Percentiles rank a stretch among this genome's conserved stretches.
These are phyloP conservation scores for Bombus picipes DNA, from an alignment of 1,140 invertebrate genomes.

Conservation along the genomic window DNA sequence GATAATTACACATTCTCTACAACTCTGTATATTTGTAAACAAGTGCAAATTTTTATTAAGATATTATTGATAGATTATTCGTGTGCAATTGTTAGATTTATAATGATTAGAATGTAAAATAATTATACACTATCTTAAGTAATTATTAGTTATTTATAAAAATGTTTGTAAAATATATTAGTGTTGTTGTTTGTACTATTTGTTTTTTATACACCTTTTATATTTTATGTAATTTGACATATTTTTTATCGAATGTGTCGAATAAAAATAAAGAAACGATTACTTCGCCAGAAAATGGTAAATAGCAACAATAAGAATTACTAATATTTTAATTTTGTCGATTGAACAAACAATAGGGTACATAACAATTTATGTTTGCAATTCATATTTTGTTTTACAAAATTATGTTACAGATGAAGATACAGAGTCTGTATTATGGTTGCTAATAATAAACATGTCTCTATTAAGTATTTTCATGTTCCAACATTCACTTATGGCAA, in stretches of 20 bases:
- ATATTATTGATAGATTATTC: not conserved
- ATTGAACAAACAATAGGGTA: not conserved
- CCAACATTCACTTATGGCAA: constrained; percentile 83
- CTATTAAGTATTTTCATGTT: constrained; percentile 82
- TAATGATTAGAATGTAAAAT: constrained; percentile 3
- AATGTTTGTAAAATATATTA: constrained; percentile 67
- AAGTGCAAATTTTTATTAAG: not conserved
- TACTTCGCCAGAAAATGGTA: constrained; percentile 3
- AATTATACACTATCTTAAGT: not conserved
- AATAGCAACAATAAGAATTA: not conserved
- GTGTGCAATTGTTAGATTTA: not conserved
- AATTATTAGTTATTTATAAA: constrained; percentile 4
- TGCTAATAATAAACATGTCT: constrained; percentile 77
- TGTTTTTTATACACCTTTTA: constrained; percentile 79
- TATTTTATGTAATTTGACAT: constrained; percentile 74
- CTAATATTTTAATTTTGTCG: not conserved
- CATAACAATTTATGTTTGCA: constrained; percentile 44
- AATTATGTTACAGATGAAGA: constrained; percentile 69
- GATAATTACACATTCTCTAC: not conserved
- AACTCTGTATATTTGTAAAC: not conserved
- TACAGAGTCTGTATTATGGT: constrained; percentile 62
- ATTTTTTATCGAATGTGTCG: constrained; percentile 74
- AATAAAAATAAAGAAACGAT: constrained; percentile 54
- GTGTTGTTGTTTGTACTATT: constrained; percentile 59
- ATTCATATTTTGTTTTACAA: constrained; percentile 31